Conservation (phyloP, 2,113 vertebrate genomes). For the Spizaetus ornatus region DNA sequence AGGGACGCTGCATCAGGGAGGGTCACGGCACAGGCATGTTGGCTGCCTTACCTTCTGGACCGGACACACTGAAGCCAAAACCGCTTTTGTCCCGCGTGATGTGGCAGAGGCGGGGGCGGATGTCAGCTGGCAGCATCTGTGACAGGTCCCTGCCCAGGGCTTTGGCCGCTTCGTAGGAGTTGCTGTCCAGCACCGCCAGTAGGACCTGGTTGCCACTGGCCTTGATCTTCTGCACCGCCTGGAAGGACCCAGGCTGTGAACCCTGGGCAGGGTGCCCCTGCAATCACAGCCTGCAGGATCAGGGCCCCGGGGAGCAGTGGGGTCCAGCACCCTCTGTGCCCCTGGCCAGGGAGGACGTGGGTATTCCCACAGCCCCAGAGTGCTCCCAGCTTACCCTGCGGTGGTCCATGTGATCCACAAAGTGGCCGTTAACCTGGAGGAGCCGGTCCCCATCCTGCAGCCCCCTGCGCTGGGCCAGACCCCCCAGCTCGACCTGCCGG, state of each 20-base stretch:
- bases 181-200: slow-evolving; percentile 74
- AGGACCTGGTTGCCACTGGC: slow-evolving; percentile 81
- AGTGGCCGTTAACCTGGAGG: slow-evolving; percentile 82
- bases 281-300: neutral
- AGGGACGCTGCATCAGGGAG: rapidly evolving
- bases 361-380: rapidly evolving
- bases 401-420: slow-evolving; percentile 75
- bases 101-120: slow-evolving; percentile 81
- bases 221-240: slow-evolving; percentile 85
- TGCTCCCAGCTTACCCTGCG: slow-evolving; percentile 67
- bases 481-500: slow-evolving; percentile 69
- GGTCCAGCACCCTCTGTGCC: rapidly evolving
- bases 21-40: rapidly evolving
- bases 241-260: neutral
- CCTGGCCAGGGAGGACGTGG: neutral
- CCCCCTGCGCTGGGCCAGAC: slow-evolving; percentile 77
- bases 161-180: slow-evolving; percentile 60
- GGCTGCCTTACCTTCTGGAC: slow-evolving; percentile 33
- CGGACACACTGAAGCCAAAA: slow-evolving; percentile 79
- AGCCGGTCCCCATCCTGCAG: slow-evolving; percentile 84
- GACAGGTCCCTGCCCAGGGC: slow-evolving; percentile 46
- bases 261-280: neutral
- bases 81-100: slow-evolving; percentile 70
- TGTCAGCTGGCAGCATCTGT: slow-evolving; percentile 22
- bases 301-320: rapidly evolving